phyloP scores from a whole-genome alignment of 2,888 invertebrate genomes.

The Cheilosia urbana region DNA sequence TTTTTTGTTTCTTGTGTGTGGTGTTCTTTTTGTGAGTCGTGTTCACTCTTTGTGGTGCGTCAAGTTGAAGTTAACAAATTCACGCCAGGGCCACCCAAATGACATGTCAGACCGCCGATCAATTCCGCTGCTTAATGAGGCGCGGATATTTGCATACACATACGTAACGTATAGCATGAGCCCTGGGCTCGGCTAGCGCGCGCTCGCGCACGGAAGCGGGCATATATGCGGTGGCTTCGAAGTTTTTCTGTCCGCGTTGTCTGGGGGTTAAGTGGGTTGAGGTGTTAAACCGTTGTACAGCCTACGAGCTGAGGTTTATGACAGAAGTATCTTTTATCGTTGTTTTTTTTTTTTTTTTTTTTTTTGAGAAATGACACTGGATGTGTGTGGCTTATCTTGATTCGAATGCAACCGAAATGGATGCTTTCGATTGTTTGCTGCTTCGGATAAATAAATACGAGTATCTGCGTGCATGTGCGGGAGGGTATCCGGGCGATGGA shows the following conservation, averaged over 20 bases:
- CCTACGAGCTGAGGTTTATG: slow-evolving; percentile 67
- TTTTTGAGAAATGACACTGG: slow-evolving; percentile 69
- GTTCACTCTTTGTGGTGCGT: slow-evolving; percentile 70
- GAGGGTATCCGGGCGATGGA: slow-evolving; percentile 4
- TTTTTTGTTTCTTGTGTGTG: neutral
- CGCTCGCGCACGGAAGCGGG: slow-evolving; percentile 44
- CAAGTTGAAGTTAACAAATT: slow-evolving; percentile 83
- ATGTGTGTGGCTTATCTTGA: slow-evolving; percentile 69
- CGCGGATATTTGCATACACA: slow-evolving; percentile 74
- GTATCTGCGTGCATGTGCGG: neutral
- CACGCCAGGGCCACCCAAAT: slow-evolving; percentile 83
- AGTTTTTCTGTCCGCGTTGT: slow-evolving; percentile 12
- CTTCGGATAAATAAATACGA: slow-evolving; percentile 13
- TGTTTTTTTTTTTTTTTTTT: slow-evolving; percentile 7
- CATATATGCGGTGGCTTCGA: slow-evolving; percentile 17
- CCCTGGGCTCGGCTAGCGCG: neutral
- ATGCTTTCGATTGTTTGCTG: slow-evolving; percentile 62
- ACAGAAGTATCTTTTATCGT: slow-evolving; percentile 72
- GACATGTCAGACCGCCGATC: slow-evolving; percentile 78
- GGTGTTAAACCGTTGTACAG: slow-evolving; percentile 75
- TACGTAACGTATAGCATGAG: slow-evolving; percentile 30
- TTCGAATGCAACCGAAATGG: slow-evolving; percentile 73
- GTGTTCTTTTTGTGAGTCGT: slow-evolving; percentile 64
- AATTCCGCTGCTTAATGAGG: slow-evolving; percentile 83
- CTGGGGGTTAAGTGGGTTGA: slow-evolving; percentile 70